Evolutionary conservation across 2,888 invertebrate genomes (phyloP), one percentile per base, ranked within the genome.

Genomic region (Osmoderma eremita): DNA sequence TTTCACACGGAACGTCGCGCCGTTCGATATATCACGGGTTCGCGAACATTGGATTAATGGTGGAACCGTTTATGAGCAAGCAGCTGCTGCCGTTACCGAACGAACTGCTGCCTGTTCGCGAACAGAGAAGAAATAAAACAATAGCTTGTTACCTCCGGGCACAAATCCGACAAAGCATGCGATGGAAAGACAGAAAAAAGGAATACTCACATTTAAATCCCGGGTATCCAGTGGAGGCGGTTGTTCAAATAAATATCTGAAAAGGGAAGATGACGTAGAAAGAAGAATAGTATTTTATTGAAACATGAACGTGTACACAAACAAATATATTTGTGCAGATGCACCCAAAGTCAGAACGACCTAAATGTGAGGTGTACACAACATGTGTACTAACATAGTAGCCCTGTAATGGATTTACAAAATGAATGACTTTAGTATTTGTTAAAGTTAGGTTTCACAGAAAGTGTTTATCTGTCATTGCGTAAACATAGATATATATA

Each of bases 11-110:
- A 65, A 65, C 56, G 56, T 36, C 24, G 65, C 56, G 56, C 48
- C 24, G 65, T 56, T 56, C 65, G 56, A 65, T 65, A 65, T 56
- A 65, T 65, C 65, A 65, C 53, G 17, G 65, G 20, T 65, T 48
- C 20, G 45, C 48, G 48, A 45, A 39, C 45, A 24, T 30, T 48
- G 49, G 56, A 65, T 56, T 65, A 54, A 56, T 38, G 45, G 58
- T 42, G 24, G 42, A 58, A 58, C 58, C 42, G 58, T 58, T 58
- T 58, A 58, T 58, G 58, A 58, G 42, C 58, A 58, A 58, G 42
- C 58, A 58, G 58, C 42, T 58, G 58, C 65, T 65, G 65, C 65
- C 56, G 65, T 45, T 58, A 42, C 58, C 42, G 24, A n/a, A 24
- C 42, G 42, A 45, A 58, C 22, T 42, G 45, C 58, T 42, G 42